Evolutionary conservation across 2,113 vertebrate genomes (phyloP), one percentile per base, ranked within the genome.

Genomic region (Cephalophus harveyi): DNA sequence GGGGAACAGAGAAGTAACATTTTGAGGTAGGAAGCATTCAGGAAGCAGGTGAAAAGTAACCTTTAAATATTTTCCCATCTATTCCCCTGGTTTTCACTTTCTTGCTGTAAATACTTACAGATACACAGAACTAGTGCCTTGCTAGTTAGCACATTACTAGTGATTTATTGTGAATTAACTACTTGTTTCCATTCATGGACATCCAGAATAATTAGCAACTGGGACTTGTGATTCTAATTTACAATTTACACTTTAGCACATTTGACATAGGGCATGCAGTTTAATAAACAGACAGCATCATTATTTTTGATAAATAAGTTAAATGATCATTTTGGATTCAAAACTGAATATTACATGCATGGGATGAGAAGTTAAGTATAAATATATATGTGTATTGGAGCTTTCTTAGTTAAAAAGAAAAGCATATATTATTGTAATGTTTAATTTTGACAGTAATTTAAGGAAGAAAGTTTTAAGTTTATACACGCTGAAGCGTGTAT

Each of bases 341-440:
- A 59, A 94, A 94, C 79, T 96, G 57, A 96, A 62, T 96, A 96
- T 97, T 90, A 97, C 67, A 95, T 88, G 33, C 52, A 33, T 55
- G 52, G 23, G 36, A 94, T 97, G 90, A 97, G 67, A 89, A 94
- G 90, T 62, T 85, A 94, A 30, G 60, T 92, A 78, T 81, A 92
- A 54, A 60, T 50, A 48, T 82, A 6, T 76, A 30, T 89, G 13
- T 60, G 55, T 79, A 57, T 83, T 25, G 40, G 83, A 89, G 40
- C 21, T 82, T 97, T 98, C 96, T 96, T 62, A 94, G 96, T 97
- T 94, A 97, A 95, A 95, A 96, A 97, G 28, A 43, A 91, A 94
- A 95, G n/a, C 54, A 88, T 97, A 33, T 87, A 23, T 97, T 90
- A 97, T 83, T 95, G 19, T 92, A 90, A 96, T 94, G 55, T 95